A percentile compares a stretch with the other conserved stretches of the same genome.
Evolutionary conservation across 1,140 invertebrate species (phyloP).

Genomic region (Microvelia longipes): DNA sequence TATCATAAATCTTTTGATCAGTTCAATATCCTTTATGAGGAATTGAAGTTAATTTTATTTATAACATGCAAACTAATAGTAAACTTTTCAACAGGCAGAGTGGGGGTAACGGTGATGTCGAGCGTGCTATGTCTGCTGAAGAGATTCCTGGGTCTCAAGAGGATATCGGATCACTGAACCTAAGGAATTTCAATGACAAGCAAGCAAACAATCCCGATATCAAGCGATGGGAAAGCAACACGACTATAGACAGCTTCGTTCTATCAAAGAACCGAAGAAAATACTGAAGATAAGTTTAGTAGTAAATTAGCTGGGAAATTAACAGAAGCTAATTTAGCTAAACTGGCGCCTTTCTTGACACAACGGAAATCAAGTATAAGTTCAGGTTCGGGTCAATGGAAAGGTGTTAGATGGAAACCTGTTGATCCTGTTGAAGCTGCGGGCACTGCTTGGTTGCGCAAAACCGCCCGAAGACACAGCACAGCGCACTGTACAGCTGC

Average conservation of each 20-base stretch:
- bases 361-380: slow-evolving; percentile 14
- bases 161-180: background rate
- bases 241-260: slow-evolving; percentile 16
- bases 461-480: background rate
- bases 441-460: background rate
- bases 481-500: background rate
- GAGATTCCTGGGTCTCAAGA: slow-evolving; percentile 2
- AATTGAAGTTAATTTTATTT: no score
- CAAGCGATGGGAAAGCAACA: slow-evolving; percentile 12
- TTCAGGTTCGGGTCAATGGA: slow-evolving; percentile 17
- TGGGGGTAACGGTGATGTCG: slow-evolving; percentile 8
- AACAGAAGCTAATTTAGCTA: background rate
- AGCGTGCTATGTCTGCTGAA: slow-evolving; percentile 5
- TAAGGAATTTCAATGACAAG: background rate
- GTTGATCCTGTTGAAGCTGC: slow-evolving; percentile 3
- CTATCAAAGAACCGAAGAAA: slow-evolving; percentile 5
- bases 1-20: no score
- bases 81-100: slow-evolving; percentile 8
- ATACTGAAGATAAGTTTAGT: background rate
- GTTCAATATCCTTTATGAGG: no score
- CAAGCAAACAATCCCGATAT: background rate
- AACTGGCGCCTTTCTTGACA: background rate
- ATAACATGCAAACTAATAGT: no score
- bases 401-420: slow-evolving; percentile 19
- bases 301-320: background rate